phyloP scores from a whole-genome alignment of 2,113 vertebrate species.

The Pavo muticus region DNA sequence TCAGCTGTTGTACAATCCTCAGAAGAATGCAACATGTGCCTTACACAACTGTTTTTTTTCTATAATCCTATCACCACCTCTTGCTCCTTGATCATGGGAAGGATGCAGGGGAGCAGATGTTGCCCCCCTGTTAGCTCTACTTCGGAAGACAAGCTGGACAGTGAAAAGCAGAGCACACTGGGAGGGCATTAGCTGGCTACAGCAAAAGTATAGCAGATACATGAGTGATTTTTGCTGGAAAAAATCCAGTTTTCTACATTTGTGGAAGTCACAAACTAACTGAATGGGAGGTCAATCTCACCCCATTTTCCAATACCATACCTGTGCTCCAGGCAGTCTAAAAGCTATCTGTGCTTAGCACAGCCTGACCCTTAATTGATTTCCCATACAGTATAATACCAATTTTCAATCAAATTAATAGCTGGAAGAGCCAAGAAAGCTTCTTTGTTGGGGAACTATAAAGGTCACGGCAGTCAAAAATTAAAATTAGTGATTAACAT shows the following conservation, averaged over 20 bases:
- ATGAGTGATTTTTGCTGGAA: neutral
- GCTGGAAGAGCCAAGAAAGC: neutral
- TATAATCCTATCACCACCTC: neutral
- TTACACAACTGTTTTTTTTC: neutral
- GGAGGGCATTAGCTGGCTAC: neutral
- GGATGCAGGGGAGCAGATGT: neutral
- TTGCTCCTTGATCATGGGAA: neutral
- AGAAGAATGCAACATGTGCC: neutral
- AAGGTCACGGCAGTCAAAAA: neutral
- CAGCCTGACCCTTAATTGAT: neutral
- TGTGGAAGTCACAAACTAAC: neutral
- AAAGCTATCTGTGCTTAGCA: neutral
- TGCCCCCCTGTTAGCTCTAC: neutral
- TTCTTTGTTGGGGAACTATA: neutral
- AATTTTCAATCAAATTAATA: neutral
- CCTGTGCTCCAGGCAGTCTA: neutral
- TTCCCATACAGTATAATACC: neutral
- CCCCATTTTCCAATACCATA: neutral
- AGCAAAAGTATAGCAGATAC: neutral
- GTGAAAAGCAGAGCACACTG: fast-evolving
- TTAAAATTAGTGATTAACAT: neutral
- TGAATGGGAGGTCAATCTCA: neutral
- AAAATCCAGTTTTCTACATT: neutral
- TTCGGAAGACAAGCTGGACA: neutral
- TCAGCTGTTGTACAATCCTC: neutral